Base-by-base conservation (phyloP, 2,888 invertebrate genomes). In the Corbicula japonica region DNA sequence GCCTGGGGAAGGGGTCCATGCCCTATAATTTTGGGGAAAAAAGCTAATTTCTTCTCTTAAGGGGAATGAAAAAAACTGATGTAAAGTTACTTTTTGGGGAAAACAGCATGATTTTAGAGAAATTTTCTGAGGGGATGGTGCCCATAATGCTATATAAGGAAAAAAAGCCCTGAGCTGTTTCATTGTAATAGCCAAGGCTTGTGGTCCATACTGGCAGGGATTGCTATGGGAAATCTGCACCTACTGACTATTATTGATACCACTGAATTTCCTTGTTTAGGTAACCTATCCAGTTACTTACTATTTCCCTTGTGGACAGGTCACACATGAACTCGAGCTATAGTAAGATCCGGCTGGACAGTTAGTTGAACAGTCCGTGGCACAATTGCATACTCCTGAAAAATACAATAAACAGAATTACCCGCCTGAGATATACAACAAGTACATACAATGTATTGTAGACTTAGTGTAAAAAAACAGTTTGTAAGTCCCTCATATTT, bases 281-380 rank as follows among this genome's bases (percentile, higher is more conserved):
- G n/a, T 12, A 12, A 38, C 8, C 41, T 12, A 38, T 38, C 8
- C 15, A 8, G 8, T 5, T 3, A 89, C 90, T 90, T 78, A 90
- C 90, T 89, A 90, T 58, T 85, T 65, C 62, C 90, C 90, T 35
- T 78, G 76, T 1, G 86, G 86, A 71, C 90, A 90, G 8, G 71
- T 68, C 2, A 73, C 79, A 76, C 90, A 90, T 0, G 72, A 54
- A n/a, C 77, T 74, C 23, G 63, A 71, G 72, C 83, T 84, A 21
- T 41, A 89, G 72, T 81, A 88, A 4, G 58, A 28, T 2, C 90
- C 89, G 21, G 88, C 84, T 10, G 68, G 15, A 68, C 89, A 89
- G 72, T 52, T 83, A 6, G 76, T 70, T 0, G 69, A 50, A 77
- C 89, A 89, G 73, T 89, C 89, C 8, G 87, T 81, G 1, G 60